Base-by-base conservation (phyloP, 2,888 invertebrate genomes). In the Lysandra bellargus region DNA sequence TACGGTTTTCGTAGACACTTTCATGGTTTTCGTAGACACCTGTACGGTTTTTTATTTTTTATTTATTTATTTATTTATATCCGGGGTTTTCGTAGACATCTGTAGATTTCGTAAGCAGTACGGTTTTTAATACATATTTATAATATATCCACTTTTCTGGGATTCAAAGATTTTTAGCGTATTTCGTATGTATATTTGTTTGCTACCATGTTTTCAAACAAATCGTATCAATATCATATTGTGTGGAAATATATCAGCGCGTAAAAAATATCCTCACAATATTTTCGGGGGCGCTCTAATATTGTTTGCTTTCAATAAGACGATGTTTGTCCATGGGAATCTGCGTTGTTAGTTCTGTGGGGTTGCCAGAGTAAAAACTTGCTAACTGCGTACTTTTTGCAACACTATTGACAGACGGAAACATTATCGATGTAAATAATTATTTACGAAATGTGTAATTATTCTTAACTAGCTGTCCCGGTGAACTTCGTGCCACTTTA, bases 271-370 rank as follows among this genome's bases (percentile, higher is more conserved):
- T 80, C 75, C 79, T 76, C 75, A 79, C 78, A 69, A 82, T 78
- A 81, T 75, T 80, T 79, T 78, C 78, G 61, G 78, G 64, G 78
- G 81, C 83, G 84, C 83, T 87, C 85, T 91, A 91, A 91, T 90
- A 88, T 89, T 92, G 92, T 93, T 92, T 92, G 86, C 88, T 89
- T 92, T 92, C 92, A 91, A 92, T 92, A 91, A 89, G 87, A 88
- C 78, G 23, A 85, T 88, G 87, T 89, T 91, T 88, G 88, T 83
- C 80, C 84, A 83, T 84, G 85, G 82, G 86, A 85, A 85, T 80
- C 79, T 79, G 81, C 83, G 80, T 80, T 80, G 78, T 81, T 73
- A 61, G 44, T 64, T 76, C 75, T 57, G 78, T 23, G 69, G 69
- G 69, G 69, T 37, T 69, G 69, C 69, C 0, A 33, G 37, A 17